Evolutionary conservation across 2,113 vertebrate species (phyloP).

Genomic region (Hemibagrus wyckioides): DNA sequence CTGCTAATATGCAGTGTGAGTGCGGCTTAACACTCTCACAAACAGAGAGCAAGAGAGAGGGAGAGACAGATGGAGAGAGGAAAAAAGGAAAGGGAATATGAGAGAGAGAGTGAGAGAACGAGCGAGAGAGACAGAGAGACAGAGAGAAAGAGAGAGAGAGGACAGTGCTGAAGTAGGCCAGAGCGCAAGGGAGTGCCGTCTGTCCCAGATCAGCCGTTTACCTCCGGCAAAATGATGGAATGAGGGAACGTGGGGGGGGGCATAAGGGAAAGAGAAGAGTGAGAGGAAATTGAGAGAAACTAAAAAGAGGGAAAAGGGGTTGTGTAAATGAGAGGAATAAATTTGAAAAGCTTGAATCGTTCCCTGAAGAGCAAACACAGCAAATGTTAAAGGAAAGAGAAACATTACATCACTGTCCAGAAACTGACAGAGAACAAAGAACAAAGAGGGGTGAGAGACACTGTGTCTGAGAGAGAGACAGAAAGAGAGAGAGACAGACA

Average conservation of each 20-base stretch:
- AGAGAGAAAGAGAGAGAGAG: constrained; percentile 55
- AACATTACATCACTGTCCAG: constrained; percentile 24
- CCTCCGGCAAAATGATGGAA: constrained; percentile 51
- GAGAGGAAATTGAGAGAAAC: constrained; percentile 58
- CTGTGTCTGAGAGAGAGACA: neutral
- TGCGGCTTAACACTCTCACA: neutral
- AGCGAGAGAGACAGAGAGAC: constrained; percentile 44
- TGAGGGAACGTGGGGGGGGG: constrained; percentile 41
- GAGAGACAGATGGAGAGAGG: neutral
- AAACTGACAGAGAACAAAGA: neutral
- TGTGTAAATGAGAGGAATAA: constrained; percentile 58
- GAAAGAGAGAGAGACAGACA: neutral
- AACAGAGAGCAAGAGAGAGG: neutral
- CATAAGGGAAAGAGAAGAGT: constrained; percentile 36
- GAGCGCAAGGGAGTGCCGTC: constrained; percentile 71
- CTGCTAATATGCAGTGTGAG: neutral
- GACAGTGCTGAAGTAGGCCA: constrained; percentile 73
- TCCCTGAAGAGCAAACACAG: constrained; percentile 49
- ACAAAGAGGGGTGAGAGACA: neutral
- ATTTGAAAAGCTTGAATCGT: constrained; percentile 64
- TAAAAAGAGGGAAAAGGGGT: constrained; percentile 36
- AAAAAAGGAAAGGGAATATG: constrained; percentile 11
- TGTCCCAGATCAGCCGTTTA: constrained; percentile 76
- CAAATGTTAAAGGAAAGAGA: constrained; percentile 59
- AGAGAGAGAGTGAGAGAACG: constrained; percentile 37